These are phyloP conservation scores for Nothobranchius furzeri DNA, from an alignment of 2,113 vertebrate genomes.

Conservation along the genomic window DNA sequence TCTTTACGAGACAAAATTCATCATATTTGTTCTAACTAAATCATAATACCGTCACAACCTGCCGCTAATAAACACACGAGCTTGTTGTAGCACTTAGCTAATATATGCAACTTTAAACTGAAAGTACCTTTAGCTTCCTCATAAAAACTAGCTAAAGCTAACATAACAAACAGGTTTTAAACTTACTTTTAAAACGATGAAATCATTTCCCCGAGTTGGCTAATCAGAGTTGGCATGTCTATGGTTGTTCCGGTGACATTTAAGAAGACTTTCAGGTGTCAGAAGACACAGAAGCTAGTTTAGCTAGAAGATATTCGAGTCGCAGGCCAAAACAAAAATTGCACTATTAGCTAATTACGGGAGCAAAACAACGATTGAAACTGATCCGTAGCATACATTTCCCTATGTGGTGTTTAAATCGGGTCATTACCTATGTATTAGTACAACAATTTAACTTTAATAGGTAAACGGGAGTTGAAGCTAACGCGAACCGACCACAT, in stretches of 20 bases:
- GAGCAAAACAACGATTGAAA: conserved; percentile 1
- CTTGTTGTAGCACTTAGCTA: neutral
- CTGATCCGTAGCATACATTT: neutral
- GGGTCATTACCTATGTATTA: neutral
- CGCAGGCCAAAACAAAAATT: conserved; percentile 56
- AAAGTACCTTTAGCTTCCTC: conserved; percentile 16
- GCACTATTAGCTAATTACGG: conserved; percentile 4
- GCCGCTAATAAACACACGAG: neutral
- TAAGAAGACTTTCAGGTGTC: conserved; percentile 24
- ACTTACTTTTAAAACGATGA: conserved; percentile 41
- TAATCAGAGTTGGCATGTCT: conserved; percentile 28
- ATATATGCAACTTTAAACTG: conserved; percentile 24
- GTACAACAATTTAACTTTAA: neutral
- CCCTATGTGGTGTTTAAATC: neutral
- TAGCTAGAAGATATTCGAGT: conserved; percentile 31
- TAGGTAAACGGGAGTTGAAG: neutral
- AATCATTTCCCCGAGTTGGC: conserved; percentile 6
- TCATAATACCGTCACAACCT: neutral
- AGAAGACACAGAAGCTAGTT: conserved; percentile 33
- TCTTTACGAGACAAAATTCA: neutral
- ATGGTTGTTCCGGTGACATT: neutral
- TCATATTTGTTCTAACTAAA: neutral
- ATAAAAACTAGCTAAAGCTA: neutral
- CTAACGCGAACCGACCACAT: conserved; percentile 15
- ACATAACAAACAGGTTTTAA: neutral